These are phyloP conservation scores for Drepana arcuata DNA, from an alignment of 1,140 invertebrate genomes.

Conservation along the genomic window DNA sequence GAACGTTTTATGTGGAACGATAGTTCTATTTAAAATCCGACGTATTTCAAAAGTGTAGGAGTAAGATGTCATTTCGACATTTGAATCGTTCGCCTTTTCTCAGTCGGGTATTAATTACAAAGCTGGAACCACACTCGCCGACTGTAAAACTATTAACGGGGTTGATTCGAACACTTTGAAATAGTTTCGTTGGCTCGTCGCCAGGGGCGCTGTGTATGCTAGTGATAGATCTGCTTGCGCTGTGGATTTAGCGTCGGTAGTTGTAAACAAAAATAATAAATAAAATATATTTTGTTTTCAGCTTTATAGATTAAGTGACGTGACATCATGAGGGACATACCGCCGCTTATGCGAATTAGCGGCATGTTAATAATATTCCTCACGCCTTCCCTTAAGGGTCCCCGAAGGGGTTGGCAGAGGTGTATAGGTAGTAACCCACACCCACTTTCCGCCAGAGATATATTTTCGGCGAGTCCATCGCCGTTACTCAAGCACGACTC, in stretches of 20 bases:
- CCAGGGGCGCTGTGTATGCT: constrained; percentile 35
- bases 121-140: constrained; percentile 29
- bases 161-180: constrained; percentile 37
- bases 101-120: constrained; percentile 42
- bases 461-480: no score
- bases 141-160: constrained; percentile 51
- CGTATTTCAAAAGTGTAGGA: constrained; percentile 7
- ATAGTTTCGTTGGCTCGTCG: constrained; percentile 52
- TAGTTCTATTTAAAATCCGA: constrained; percentile 7
- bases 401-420: no score
- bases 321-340: no score
- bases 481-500: no score
- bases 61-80: constrained; percentile 12
- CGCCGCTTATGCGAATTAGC: no score
- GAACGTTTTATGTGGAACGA: constrained; percentile 5
- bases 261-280: constrained; percentile 61
- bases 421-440: no score
- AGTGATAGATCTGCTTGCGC: constrained; percentile 49
- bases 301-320: no score
- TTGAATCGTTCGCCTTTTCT: constrained; percentile 19
- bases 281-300: no score
- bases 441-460: no score
- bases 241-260: constrained; percentile 45
- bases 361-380: no score
- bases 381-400: no score